Percentiles rank a stretch among this genome's conserved stretches.
These are phyloP conservation scores for Chrosomus eos DNA, from an alignment of 2,797 vertebrate species.

Conservation along the genomic window DNA sequence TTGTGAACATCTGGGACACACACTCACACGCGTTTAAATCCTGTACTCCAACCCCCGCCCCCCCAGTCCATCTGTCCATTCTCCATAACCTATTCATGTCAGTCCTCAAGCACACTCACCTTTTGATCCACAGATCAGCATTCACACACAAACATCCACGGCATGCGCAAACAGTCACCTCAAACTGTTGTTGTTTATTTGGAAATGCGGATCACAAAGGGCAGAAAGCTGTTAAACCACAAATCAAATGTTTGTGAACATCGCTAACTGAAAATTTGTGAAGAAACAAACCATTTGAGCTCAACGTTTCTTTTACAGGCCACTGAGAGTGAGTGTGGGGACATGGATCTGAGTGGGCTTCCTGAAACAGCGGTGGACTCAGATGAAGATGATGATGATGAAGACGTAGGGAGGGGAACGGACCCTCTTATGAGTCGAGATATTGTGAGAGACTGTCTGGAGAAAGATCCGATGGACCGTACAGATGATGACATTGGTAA, in stretches of 20 bases:
- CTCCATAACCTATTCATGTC: slow-evolving; percentile 44
- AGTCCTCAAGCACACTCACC: not conserved
- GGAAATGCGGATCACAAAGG: not conserved
- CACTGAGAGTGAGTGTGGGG: slow-evolving; percentile 96
- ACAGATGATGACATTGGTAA: slow-evolving; percentile 98
- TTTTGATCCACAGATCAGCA: slow-evolving; percentile 38
- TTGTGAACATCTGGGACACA: slow-evolving; percentile 45
- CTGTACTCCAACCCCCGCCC: not conserved
- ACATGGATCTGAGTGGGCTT: slow-evolving; percentile 98
- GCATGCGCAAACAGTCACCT: not conserved
- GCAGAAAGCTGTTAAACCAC: not conserved
- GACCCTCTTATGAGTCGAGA: slow-evolving; percentile 98
- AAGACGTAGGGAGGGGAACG: slow-evolving; percentile 94
- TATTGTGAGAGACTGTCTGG: slow-evolving; percentile 96
- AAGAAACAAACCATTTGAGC: not conserved
- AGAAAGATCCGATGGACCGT: slow-evolving; percentile 97
- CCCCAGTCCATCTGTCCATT: slow-evolving; percentile 25
- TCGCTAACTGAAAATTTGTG: not conserved
- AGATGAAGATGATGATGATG: slow-evolving; percentile 97
- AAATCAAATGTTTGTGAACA: not conserved
- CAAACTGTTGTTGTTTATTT: not conserved
- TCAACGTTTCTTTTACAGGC: slow-evolving; percentile 74
- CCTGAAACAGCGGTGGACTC: slow-evolving; percentile 98
- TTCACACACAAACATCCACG: not conserved
- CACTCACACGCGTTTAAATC: slow-evolving; percentile 17